phyloP scores from a whole-genome alignment of 2,888 invertebrate genomes.

The Thymelicus acteon region DNA sequence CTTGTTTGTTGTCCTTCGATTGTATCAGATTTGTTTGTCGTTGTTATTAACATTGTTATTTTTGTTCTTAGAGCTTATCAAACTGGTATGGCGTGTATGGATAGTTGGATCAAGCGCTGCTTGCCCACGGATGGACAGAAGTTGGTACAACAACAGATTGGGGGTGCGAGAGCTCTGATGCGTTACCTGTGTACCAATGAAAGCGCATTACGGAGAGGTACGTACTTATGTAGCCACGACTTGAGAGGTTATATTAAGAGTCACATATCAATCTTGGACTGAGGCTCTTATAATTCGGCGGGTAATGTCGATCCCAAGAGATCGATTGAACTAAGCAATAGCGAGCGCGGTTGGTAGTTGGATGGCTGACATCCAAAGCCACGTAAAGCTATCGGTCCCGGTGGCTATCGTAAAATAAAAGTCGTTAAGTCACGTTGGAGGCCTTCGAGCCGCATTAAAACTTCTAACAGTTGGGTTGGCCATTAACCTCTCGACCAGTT shows the following conservation, averaged over 20 bases:
- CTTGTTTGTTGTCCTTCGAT: too few species aligned
- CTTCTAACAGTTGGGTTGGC: too few species aligned
- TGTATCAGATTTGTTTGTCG: too few species aligned
- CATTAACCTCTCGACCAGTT: too few species aligned
- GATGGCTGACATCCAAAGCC: too few species aligned
- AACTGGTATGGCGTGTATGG: conserved; percentile 77
- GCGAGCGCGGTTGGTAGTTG: too few species aligned
- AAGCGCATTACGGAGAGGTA: conserved; percentile 71
- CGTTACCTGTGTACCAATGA: conserved; percentile 74
- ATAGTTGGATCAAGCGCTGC: conserved; percentile 74
- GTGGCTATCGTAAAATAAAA: too few species aligned
- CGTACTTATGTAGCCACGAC: conserved; percentile 21
- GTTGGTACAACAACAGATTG: conserved; percentile 71
- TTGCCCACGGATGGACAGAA: conserved; percentile 75
- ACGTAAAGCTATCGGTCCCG: too few species aligned
- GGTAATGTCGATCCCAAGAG: background rate
- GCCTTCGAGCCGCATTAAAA: too few species aligned
- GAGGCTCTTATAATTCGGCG: background rate
- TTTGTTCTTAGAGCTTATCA: conserved; percentile 63
- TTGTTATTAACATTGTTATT: background rate
- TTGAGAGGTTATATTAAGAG: background rate
- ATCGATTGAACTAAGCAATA: too few species aligned
- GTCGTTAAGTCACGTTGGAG: too few species aligned
- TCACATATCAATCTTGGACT: background rate
- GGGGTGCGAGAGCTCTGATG: conserved; percentile 74